These are phyloP conservation scores for Drosophila auraria DNA, from an alignment of 1,140 invertebrate genomes.

Conservation along the genomic window DNA sequence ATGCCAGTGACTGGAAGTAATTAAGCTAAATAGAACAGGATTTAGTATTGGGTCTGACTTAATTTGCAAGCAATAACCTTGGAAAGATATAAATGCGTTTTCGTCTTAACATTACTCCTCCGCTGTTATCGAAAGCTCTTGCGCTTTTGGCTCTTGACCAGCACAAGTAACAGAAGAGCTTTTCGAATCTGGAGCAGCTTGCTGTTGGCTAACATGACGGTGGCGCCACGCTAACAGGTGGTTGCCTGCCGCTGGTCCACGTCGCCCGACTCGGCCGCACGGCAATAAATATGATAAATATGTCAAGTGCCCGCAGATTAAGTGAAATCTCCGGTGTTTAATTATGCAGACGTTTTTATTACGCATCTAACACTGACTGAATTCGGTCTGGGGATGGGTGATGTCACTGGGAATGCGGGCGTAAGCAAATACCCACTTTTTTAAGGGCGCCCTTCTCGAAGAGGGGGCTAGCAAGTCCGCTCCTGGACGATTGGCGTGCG, in stretches of 20 bases:
- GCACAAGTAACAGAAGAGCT: slow-evolving; percentile 39
- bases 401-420: slow-evolving; percentile 26
- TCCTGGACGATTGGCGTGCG: slow-evolving; percentile 40
- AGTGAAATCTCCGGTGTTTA: slow-evolving; percentile 53
- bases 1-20: too few species aligned
- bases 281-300: slow-evolving; percentile 56
- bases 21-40: too few species aligned
- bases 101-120: neutral
- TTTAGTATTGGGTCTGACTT: too few species aligned
- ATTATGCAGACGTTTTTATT: slow-evolving; percentile 70
- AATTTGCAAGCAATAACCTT: too few species aligned
- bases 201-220: slow-evolving; percentile 45
- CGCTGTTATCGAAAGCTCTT: slow-evolving; percentile 7
- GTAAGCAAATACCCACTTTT: slow-evolving; percentile 24
- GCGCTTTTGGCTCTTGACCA: neutral
- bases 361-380: slow-evolving; percentile 57
- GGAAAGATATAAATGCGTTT: too few species aligned
- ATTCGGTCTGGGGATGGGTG: slow-evolving; percentile 29
- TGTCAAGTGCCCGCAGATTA: slow-evolving; percentile 49
- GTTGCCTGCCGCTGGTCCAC: slow-evolving; percentile 52
- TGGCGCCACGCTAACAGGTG: slow-evolving; percentile 62
- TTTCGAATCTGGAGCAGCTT: neutral
- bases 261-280: slow-evolving; percentile 18
- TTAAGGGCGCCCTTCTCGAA: neutral
- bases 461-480: slow-evolving; percentile 17